phyloP scores from a whole-genome alignment of 2,113 vertebrate species.

The Dascyllus trimaculatus region DNA sequence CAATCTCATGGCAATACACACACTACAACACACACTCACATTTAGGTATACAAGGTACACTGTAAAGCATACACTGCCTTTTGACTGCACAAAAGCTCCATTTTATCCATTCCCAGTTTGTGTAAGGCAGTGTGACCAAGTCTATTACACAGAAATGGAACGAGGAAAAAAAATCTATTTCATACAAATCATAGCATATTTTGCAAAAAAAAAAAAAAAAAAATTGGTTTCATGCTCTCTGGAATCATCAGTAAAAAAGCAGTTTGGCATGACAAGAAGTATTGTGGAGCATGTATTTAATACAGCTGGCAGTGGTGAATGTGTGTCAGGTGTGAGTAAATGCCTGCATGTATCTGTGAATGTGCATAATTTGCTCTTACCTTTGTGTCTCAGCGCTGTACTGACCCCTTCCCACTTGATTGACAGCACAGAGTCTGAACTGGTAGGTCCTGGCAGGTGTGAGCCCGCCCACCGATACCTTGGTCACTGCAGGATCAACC shows the following conservation, averaged over 20 bases:
- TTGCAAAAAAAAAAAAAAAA: constrained; percentile 30
- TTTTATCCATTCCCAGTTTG: constrained; percentile 54
- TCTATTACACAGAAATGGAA: constrained; percentile 56
- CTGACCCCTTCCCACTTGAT: constrained; percentile 95
- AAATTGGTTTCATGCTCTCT: constrained; percentile 34
- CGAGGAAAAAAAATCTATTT: constrained; percentile 32
- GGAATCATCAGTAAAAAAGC: constrained; percentile 23
- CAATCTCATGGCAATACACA: constrained; percentile 7
- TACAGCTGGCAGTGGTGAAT: background rate
- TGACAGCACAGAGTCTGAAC: constrained; percentile 94
- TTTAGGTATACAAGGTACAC: background rate
- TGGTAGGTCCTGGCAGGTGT: constrained; percentile 96
- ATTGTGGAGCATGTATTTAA: constrained; percentile 4
- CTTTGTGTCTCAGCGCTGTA: constrained; percentile 94
- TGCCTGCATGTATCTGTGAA: background rate
- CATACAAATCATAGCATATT: constrained; percentile 39
- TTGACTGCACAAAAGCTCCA: constrained; percentile 43
- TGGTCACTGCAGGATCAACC: constrained; percentile 86
- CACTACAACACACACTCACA: constrained; percentile 13
- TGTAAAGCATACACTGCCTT: constrained; percentile 28
- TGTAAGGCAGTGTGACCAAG: constrained; percentile 47
- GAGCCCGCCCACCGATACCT: constrained; percentile 89
- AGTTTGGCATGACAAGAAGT: background rate
- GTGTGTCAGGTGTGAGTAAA: background rate
- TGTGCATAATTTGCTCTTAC: constrained; percentile 72